Evolutionary conservation across 2,113 vertebrate species (phyloP), one percentile per base, ranked within the genome.

Genomic region (Eretmochelys imbricata): DNA sequence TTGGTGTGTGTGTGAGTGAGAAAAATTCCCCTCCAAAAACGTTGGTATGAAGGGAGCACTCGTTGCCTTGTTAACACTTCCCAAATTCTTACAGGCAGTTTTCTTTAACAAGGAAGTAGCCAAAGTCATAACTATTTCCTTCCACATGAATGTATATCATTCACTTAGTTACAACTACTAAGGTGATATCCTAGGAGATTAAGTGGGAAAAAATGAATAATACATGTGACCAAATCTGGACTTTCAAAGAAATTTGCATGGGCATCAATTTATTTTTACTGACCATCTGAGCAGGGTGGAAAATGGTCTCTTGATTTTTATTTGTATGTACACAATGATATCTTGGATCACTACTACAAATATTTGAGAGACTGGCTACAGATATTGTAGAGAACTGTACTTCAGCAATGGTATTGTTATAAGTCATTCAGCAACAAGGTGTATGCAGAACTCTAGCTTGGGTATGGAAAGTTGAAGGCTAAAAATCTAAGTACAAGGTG

Each of bases 401-500:
- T 50, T 48, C 24, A 48, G 25, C 25, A 48, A 29, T 27, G 42
- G 42, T 42, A 72, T n/a, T 78, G 48, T 25, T 25, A 25, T 46
- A 46, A 46, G 75, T 78, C 42, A 7, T 48, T 6, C 75, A 27
- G 42, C 42, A 38, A 38, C 65, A 78, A 78, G 31, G 96, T 62
- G 80, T 31, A 31, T 22, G 75, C n/a, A 65, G 88, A 90, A 82
- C 16, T 93, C 46, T 96, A 80, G 72, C 20, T 42, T 93, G 48
- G 80, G 83, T 81, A 91, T 80, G 91, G 89, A 84, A 59, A 89
- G 86, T 92, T 55, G 65, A 49, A 82, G 82, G 19, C 51, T 46
- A 17, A n/a, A 93, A 89, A 27, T 89, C 89, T 93, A 94, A 25
- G 38, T 86, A 93, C 88, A 96, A 90, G 57, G 27, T 59, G 27